A percentile compares a stretch with the other conserved stretches of the same genome.
Conservation (phyloP, 2,113 vertebrate species). For the Butastur rufipennis region DNA sequence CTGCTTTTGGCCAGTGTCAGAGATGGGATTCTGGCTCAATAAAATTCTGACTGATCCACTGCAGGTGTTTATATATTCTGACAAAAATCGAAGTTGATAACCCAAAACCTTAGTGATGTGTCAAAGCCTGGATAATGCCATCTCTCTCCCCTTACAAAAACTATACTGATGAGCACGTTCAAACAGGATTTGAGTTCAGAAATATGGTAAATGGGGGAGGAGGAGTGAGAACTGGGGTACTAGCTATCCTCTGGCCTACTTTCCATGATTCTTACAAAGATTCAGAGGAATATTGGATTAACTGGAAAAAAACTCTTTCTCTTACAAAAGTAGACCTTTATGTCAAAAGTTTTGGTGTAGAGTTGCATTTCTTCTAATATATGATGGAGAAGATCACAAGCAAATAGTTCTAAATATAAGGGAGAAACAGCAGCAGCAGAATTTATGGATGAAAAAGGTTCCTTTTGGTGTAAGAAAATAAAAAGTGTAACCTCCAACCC, state of each 20-base stretch:
- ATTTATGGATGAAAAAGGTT: background rate
- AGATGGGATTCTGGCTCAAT: background rate
- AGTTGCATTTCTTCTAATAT: background rate
- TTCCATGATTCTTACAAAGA: background rate
- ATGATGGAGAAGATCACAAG: background rate
- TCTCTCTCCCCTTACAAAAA: background rate
- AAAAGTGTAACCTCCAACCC: background rate
- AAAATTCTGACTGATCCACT: background rate
- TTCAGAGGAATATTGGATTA: background rate
- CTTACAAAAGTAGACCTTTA: background rate
- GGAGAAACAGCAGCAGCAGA: background rate
- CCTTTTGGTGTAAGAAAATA: background rate
- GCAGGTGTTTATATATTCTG: background rate
- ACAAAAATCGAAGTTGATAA: background rate
- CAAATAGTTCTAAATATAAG: background rate
- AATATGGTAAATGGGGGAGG: background rate
- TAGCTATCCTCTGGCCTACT: background rate
- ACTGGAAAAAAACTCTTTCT: background rate
- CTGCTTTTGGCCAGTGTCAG: background rate
- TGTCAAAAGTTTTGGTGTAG: background rate
- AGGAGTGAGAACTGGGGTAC: background rate
- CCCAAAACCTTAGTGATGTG: background rate
- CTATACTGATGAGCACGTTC: background rate
- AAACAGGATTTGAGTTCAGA: background rate
- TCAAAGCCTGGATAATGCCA: background rate